Percentiles rank a stretch among this genome's conserved stretches.
phyloP scores from a whole-genome alignment of 2,113 vertebrate species.

The Empidonax alnorum region DNA sequence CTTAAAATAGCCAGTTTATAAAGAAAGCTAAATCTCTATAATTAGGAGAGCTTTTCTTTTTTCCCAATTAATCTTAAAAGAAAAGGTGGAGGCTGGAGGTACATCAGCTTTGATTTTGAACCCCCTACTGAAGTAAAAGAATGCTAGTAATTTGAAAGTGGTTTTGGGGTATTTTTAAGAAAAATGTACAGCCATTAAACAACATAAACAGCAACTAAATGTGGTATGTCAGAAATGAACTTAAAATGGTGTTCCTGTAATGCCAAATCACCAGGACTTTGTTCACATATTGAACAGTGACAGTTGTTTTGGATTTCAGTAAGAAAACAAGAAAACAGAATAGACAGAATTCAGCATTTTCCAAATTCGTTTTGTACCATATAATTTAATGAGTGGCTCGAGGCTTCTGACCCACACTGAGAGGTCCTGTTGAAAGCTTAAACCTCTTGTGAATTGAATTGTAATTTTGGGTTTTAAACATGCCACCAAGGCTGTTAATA shows the following conservation, averaged over 20 bases:
- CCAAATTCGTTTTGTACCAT: neutral
- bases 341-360: conserved; percentile 31
- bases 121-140: neutral
- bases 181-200: conserved; percentile 24
- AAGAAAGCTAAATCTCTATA: conserved; percentile 58
- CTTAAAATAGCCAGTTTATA: conserved; percentile 68
- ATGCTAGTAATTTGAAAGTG: neutral
- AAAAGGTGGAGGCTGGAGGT: neutral
- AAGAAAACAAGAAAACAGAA: conserved; percentile 20
- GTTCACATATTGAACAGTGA: neutral
- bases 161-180: neutral
- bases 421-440: neutral
- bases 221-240: conserved; percentile 18
- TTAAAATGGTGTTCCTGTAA: conserved; percentile 40
- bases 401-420: neutral
- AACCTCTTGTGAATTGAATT: neutral
- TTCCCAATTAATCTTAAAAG: conserved; percentile 35
- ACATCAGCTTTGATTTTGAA: conserved; percentile 2
- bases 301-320: conserved; percentile 10
- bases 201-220: neutral
- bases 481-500: fast-evolving
- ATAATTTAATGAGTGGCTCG: neutral
- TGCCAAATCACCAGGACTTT: neutral
- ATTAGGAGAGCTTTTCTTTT: conserved; percentile 52
- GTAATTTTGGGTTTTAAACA: neutral